Evolutionary conservation across 2,888 invertebrate species (phyloP), one percentile per base, ranked within the genome.

Genomic region (Xylota sylvarum): DNA sequence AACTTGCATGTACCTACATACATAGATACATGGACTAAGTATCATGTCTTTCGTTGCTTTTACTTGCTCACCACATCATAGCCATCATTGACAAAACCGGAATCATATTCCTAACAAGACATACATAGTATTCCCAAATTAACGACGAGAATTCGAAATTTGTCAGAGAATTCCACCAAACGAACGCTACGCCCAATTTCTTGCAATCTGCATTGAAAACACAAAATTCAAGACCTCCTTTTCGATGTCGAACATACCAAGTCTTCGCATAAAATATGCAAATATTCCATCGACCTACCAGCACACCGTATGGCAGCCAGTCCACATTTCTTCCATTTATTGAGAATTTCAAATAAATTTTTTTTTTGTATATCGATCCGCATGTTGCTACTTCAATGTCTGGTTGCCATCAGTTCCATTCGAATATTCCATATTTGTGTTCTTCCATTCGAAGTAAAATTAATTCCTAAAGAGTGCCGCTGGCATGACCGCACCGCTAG

Each of bases 381-480:
- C 55, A 52, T 62, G 74, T 62, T 43, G 64, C 74, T 74, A 55
- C 62, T 48, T 12, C 48, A 52, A 40, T 30, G 37, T 40, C 60
- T 64, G 73, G 52, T 30, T 37, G n/a, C 40, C 48, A 48, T 27
- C 27, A 70, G 56, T 56, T 62, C 14, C 23, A 62, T 27, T 73
- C 32, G 62, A 6, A 10, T 23, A 30, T 32, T 81, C 27, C 78
- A 69, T 23, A 23, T 64, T 74, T 43, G 55, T 19, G 32, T 17
- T 60, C 60, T 17, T 60, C 60, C 67, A 74, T 37, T 80, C 73
- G 43, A 79, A 43, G 55, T 67, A 56, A 80, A 56, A 78, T 72
- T 73, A 58, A 84, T 73, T 73, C 62, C 19, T 23, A 85, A 85
- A 85, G 70, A 80, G 43, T 70, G 80, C 84, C 84, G 84, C 76